Base-by-base conservation (phyloP, 1,140 invertebrate species). In the Neotoxoptera formosana region DNA sequence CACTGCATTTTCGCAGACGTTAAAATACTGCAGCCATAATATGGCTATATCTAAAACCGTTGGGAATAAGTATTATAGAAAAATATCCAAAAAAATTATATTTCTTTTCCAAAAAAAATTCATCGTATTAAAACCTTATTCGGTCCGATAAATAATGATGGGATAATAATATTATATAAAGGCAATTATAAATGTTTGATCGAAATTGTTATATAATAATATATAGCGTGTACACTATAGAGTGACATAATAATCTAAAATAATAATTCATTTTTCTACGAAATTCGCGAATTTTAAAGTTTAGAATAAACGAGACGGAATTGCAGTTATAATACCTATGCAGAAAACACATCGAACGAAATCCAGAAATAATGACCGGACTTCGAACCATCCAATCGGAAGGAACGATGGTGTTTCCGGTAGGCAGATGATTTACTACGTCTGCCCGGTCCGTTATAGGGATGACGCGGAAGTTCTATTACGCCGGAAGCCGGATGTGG, bases 381-480 rank as follows among this genome's bases (percentile, higher is more conserved):
- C 47, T 86, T 56, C 45, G 91, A 56, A 56, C 48, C 34, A 45
- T 93, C 81, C 81, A 53, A 86, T 93, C 76, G 91, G 91, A 93
- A 93, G 81, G 34, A 93, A 81, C 91, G 91, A 30, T 30, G 76
- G 76, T 51, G 81, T 86, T 93, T 93, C 91, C 91, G 47, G 81
- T 56, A 67, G 91, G 30, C 91, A 56, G 91, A 36, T 93, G 81
- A 93, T 93, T 84, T 93, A 93, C 34, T 34, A 84, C 41, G 8
- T 84, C 8, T 9, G 8, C 17, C 34, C 21, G 51, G 4, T 51
- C 88, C 34, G 51, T 89, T 56, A n/a, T 76, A 56, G 88, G 34
- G 34, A 56, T 56, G 88, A 83, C 25, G 81, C 81, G 91, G 91
- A 93, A 93, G 91, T 92, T 81, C 60, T 83, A 92, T 92, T 92